Conservation (phyloP, 2,888 invertebrate species). For the Mayetiola destructor region DNA sequence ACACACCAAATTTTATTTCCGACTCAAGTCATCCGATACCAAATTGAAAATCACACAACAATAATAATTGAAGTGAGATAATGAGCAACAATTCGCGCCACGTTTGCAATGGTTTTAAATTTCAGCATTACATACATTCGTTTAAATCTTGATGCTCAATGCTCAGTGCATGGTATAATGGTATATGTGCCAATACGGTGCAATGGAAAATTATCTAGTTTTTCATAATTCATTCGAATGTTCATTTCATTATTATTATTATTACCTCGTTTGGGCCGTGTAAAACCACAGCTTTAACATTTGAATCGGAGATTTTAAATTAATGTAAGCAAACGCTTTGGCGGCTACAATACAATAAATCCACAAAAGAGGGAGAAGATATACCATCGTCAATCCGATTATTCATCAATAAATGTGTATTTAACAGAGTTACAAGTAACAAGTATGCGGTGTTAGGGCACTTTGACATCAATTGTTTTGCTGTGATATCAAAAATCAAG, state of each 20-base stretch:
- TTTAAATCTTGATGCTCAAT: neutral
- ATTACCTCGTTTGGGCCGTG: too few relatives aligned
- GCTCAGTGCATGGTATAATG: too few relatives aligned
- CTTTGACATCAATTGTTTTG: neutral
- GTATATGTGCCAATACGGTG: too few relatives aligned
- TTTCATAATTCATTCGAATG: too few relatives aligned
- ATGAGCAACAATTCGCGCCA: neutral
- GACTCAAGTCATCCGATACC: neutral
- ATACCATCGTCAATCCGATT: too few relatives aligned
- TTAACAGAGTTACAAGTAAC: neutral
- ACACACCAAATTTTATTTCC: slow-evolving; percentile 3
- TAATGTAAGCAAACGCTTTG: too few relatives aligned
- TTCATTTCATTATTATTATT: too few relatives aligned
- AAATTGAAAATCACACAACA: neutral
- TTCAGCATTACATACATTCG: neutral
- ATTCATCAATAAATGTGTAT: neutral
- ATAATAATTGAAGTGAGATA: neutral
- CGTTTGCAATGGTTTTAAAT: neutral
- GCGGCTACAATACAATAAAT: too few relatives aligned
- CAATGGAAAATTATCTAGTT: too few relatives aligned
- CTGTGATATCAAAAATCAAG: neutral
- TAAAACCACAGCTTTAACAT: too few relatives aligned
- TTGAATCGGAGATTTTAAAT: too few relatives aligned
- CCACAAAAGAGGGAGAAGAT: too few relatives aligned
- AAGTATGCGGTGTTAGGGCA: neutral